Base-by-base conservation (phyloP, 2,797 vertebrate genomes). In the Odontamblyopus lacepedii region DNA sequence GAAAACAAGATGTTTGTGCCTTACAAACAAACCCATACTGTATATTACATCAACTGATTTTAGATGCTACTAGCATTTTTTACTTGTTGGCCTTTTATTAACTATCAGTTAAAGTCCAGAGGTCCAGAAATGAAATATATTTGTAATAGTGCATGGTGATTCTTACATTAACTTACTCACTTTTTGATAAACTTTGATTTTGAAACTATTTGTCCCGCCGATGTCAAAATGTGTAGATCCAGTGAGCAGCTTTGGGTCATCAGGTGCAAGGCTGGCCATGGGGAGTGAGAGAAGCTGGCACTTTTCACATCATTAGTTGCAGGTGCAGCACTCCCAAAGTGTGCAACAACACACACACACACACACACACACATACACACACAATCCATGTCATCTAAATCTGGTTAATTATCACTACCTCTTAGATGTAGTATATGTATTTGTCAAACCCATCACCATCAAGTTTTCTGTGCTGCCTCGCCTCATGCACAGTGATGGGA, bases 271-370 rank as follows among this genome's bases (percentile, higher is more conserved):
- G 78, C 73, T 86, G 81, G 85, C 53, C 71, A 65, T 75, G 75
- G 78, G 82, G 84, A 84, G 87, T 81, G 78, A 75, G 73, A 13
- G 35, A 65, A 56, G 70, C 79, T 82, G 82, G 70, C 76, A 72
- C 74, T 68, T 81, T 89, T 90, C 85, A 88, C 85, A 89, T 90
- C 85, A 87, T 85, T 88, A 85, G 83, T 70, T 81, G 83, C 91
- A 93, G 91, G 91, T 92, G 92, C 90, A 82, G 69, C 70, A 72
- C 85, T 91, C 87, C 80, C 88, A 83, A 77, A 82, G 77, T 57
- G 71, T 64, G 55, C 74, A 23, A 61, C 56, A 59, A 59, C 56
- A 27, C 35, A 38, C 35, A 38, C 8, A 35, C 35, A 35, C 35
- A 35, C 7, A 26, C 55, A 57, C 57, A 59, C 56, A 59, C 60